Base-by-base conservation (phyloP, 2,888 invertebrate genomes). In the Chorisops tibialis region DNA sequence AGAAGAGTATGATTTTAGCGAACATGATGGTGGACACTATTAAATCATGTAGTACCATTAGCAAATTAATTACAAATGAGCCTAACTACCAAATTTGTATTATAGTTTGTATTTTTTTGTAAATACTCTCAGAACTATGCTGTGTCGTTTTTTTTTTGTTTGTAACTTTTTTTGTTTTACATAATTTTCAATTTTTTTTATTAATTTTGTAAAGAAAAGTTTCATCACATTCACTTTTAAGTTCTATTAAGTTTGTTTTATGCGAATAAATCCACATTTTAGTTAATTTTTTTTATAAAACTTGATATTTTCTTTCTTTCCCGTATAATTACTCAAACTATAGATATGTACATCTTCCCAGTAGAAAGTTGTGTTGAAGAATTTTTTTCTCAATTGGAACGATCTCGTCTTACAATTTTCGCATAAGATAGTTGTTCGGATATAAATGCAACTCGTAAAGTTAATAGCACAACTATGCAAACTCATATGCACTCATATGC, bases 1-100 rank as follows among this genome's bases (percentile, higher is more conserved):
- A 6, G 61, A 61, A 35, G 73, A 74, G 64, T 75, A 74, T 43
- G 71, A 56, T 56, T 56, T 56, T 35, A 45, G 56, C 56, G 43
- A 30, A 56, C 30, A 30, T 30, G 9, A 12, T 16, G 41, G 41
- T 16, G 41, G 41, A 41, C 48, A 59, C 59, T 47, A 59, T 48
- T 56, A 56, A 56, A 41, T 30, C 6, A 45, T 45, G 19, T 48
- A 54, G 37, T 21, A 21, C 19, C 19, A 37, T 4, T 4, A 38
- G 11, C 14, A 45, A 43, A 43, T 18, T 30, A 19, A n/a, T 18
- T 12, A 18, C 22, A 41, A 54, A 41, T 22, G 41, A 54, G 24
- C 41, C 54, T 43, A 24, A 21, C 22, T 48, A 56, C 56, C 56
- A 56, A 56, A 56, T 30, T 50, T 56, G 56, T 56, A 56, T 45